Percentiles rank a stretch among this genome's conserved stretches.
These are phyloP conservation scores for Cyrtonyx montezumae DNA, from an alignment of 2,113 vertebrate species.

Conservation along the genomic window DNA sequence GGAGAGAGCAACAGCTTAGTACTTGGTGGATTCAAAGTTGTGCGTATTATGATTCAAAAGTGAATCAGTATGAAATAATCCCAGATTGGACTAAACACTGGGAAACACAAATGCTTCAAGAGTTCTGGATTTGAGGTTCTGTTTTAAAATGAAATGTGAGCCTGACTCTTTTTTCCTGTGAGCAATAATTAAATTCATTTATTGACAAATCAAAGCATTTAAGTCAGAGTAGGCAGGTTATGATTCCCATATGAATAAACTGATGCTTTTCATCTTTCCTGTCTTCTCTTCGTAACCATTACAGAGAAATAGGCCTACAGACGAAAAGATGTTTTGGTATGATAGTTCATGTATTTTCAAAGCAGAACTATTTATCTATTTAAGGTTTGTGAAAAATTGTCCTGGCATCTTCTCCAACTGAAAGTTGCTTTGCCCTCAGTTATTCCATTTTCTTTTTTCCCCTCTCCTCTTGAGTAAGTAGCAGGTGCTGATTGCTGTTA, in stretches of 20 bases:
- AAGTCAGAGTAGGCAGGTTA: background rate
- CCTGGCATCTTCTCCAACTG: background rate
- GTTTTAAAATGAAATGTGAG: background rate
- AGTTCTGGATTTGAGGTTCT: background rate
- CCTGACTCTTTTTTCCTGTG: background rate
- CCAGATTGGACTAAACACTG: background rate
- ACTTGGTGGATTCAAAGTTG: background rate
- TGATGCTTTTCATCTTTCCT: background rate
- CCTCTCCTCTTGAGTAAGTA: background rate
- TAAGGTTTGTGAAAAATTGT: background rate
- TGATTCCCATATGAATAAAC: background rate
- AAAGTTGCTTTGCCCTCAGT: background rate
- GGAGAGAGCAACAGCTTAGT: background rate
- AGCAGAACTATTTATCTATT: background rate
- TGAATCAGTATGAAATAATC: background rate
- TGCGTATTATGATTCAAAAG: background rate
- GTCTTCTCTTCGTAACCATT: rapidly evolving
- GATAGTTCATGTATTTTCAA: background rate
- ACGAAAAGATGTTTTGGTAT: background rate
- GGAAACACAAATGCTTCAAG: background rate
- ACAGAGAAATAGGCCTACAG: background rate
- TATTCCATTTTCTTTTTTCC: background rate
- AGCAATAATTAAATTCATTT: background rate
- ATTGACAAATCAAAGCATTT: background rate
- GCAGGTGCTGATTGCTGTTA: background rate